Percentiles rank a stretch among this genome's conserved stretches.
These are phyloP conservation scores for Coecobrya sp. DNA, from an alignment of 2,888 invertebrate genomes.

Conservation along the genomic window DNA sequence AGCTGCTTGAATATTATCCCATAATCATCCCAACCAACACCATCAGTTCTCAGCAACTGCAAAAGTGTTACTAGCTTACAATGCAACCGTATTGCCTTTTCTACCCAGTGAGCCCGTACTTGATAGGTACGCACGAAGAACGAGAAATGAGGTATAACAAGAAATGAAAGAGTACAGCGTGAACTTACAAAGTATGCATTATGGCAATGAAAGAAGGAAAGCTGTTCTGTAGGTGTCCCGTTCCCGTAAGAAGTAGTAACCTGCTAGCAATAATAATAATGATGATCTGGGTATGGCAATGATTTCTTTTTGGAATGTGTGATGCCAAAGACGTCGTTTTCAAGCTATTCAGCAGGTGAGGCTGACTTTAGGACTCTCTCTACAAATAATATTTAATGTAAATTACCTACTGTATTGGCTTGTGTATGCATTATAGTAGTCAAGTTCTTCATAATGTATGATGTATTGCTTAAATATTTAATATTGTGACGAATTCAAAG, in stretches of 20 bases:
- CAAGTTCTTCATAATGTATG: background rate
- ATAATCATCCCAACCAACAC: constrained; percentile 63
- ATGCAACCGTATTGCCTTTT: constrained; percentile 5
- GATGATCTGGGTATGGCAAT: constrained; percentile 66
- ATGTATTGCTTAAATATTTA: background rate
- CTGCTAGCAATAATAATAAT: constrained; percentile 70
- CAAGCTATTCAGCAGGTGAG: constrained; percentile 23
- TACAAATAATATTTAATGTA: too few species aligned
- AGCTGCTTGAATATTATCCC: constrained; percentile 24
- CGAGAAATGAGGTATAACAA: constrained; percentile 38
- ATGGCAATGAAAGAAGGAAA: constrained; percentile 39
- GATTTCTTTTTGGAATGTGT: constrained; percentile 75
- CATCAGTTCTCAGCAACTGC: constrained; percentile 1
- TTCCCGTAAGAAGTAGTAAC: constrained; percentile 74
- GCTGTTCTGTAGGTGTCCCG: constrained; percentile 75
- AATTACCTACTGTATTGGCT: too few species aligned
- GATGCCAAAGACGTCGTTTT: constrained; percentile 61
- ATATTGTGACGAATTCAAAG: constrained; percentile 34
- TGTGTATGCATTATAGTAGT: background rate
- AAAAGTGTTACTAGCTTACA: constrained; percentile 50
- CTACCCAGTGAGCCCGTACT: background rate
- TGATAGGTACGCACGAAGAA: constrained; percentile 6
- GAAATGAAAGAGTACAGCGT: background rate
- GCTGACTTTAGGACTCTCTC: background rate
- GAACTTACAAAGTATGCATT: background rate